A percentile compares a stretch with the other conserved stretches of the same genome.
phyloP scores from a whole-genome alignment of 92 coral and sea anemone genomes.

The Scolanthus callimorphus region DNA sequence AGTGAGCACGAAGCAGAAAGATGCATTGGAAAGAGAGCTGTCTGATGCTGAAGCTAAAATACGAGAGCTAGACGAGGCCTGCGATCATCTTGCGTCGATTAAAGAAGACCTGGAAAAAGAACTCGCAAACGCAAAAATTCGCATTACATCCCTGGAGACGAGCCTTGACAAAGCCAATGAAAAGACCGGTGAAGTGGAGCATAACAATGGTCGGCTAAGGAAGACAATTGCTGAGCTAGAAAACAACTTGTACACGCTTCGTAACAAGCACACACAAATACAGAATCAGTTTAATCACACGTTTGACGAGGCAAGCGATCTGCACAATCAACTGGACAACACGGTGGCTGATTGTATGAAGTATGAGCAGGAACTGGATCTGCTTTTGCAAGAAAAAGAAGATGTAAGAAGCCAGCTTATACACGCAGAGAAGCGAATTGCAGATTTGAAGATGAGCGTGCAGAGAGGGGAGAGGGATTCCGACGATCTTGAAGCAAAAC shows the following conservation, averaged over 20 bases:
- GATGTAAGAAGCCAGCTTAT: slow-evolving; percentile 74
- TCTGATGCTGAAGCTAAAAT: slow-evolving; percentile 73
- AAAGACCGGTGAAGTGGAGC: slow-evolving; percentile 76
- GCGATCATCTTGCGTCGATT: slow-evolving; percentile 57
- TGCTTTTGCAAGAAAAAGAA: slow-evolving; percentile 69
- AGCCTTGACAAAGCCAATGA: slow-evolving; percentile 80
- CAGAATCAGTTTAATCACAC: slow-evolving; percentile 78
- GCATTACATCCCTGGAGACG: slow-evolving; percentile 72
- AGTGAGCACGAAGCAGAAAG: slow-evolving; percentile 73
- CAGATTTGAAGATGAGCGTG: slow-evolving; percentile 66
- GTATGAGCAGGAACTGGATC: slow-evolving; percentile 61
- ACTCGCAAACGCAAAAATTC: slow-evolving; percentile 58
- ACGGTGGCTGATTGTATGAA: slow-evolving; percentile 54
- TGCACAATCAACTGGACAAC: slow-evolving; percentile 54
- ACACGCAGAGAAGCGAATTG: slow-evolving; percentile 71
- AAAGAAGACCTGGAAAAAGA: slow-evolving; percentile 88
- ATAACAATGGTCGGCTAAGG: slow-evolving; percentile 70
- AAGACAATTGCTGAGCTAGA: slow-evolving; percentile 79
- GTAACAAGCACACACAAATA: slow-evolving; percentile 70
- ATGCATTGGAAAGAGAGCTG: slow-evolving; percentile 72
- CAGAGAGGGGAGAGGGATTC: slow-evolving; percentile 80
- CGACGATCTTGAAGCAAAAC: slow-evolving; percentile 82
- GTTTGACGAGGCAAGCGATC: slow-evolving; percentile 59
- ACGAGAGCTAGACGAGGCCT: slow-evolving; percentile 81
- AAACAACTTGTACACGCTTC: slow-evolving; percentile 72